phyloP scores from a whole-genome alignment of 2,888 invertebrate genomes.

The Tryphoninae sp. region DNA sequence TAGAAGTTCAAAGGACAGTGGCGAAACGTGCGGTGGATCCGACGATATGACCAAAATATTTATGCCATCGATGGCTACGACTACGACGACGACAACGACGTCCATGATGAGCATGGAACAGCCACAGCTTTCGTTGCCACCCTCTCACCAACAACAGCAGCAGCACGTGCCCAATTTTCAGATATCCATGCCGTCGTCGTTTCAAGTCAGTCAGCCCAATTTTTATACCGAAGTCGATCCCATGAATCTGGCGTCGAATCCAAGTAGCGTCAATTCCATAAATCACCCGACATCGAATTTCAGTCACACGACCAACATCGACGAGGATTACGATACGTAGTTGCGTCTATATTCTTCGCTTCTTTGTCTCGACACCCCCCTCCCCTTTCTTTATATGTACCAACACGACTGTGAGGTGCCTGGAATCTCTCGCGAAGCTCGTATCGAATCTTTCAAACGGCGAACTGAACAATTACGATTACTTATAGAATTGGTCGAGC shows the following conservation, averaged over 20 bases:
- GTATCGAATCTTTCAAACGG: background rate
- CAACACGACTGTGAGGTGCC: conserved; percentile 20
- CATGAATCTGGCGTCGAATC: conserved; percentile 71
- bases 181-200: conserved; percentile 76
- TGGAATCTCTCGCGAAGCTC: conserved; percentile 28
- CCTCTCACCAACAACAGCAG: conserved; percentile 57
- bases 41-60: conserved; percentile 32
- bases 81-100: conserved; percentile 4
- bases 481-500: background rate
- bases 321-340: conserved; percentile 81
- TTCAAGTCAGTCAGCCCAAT: conserved; percentile 78
- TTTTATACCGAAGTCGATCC: conserved; percentile 80
- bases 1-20: conserved; percentile 57
- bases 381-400: background rate
- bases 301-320: conserved; percentile 76
- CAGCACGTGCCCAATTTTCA: conserved; percentile 75
- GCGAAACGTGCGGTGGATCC: conserved; percentile 29
- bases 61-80: conserved; percentile 10
- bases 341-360: conserved; percentile 43
- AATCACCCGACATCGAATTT: conserved; percentile 76
- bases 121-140: conserved; percentile 8
- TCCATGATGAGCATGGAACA: background rate
- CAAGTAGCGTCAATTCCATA: conserved; percentile 65
- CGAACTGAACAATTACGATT: conserved; percentile 3
- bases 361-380: background rate